Percentiles rank a stretch among this genome's conserved stretches.
These are phyloP conservation scores for Corynorhinus townsendii DNA, from an alignment of 2,113 vertebrate genomes.

Conservation along the genomic window DNA sequence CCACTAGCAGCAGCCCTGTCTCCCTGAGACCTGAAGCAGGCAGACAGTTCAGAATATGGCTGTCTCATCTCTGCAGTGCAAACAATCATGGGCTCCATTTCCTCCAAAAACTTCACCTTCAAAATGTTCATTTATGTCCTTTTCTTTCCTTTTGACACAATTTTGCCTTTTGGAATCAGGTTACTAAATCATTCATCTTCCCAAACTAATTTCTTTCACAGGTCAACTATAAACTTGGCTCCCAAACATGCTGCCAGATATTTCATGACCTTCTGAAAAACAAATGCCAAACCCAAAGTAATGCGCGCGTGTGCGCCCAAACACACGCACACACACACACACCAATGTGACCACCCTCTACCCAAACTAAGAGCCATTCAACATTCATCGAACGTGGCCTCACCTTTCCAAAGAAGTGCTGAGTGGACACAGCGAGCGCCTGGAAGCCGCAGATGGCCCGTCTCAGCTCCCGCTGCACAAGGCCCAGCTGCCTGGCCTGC, in stretches of 20 bases:
- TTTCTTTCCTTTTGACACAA: neutral
- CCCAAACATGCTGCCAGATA: neutral
- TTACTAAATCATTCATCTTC: neutral
- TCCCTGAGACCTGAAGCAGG: neutral
- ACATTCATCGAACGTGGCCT: neutral
- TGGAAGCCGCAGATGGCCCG: conserved; percentile 86
- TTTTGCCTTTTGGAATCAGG: neutral
- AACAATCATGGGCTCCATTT: neutral
- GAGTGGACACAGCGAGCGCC: conserved; percentile 89
- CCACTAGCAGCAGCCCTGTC: neutral
- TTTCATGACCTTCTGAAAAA: neutral
- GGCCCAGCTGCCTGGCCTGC: conserved; percentile 85
- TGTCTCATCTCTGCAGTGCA: neutral
- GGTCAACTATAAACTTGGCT: neutral
- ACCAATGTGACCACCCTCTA: fast-evolving
- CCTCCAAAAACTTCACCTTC: neutral
- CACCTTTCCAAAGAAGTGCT: conserved; percentile 94
- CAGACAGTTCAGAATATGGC: neutral
- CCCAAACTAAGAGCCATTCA: no score
- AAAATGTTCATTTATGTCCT: neutral
- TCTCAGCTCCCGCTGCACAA: conserved; percentile 83
- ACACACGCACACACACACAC: neutral
- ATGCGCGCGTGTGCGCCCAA: fast-evolving
- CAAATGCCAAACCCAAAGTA: neutral
- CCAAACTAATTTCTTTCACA: neutral